A percentile compares a stretch with the other conserved stretches of the same genome.
Conservation (phyloP, 92 coral and sea anemone species). For the Micromussa lordhowensis region DNA sequence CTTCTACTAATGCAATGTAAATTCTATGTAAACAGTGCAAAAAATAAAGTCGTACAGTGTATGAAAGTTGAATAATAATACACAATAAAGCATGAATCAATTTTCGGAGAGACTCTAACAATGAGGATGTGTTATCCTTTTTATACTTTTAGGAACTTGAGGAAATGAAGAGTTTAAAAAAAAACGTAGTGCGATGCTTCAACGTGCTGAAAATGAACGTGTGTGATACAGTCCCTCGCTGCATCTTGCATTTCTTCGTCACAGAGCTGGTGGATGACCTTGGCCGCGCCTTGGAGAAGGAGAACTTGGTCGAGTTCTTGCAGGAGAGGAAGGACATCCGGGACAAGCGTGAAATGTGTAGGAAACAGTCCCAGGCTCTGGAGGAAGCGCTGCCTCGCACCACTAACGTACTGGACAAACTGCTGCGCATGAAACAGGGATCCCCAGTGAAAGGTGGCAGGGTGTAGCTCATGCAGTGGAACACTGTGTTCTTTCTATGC, state of each 20-base stretch:
- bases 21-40: too few relatives aligned
- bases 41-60: too few relatives aligned
- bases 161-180: constrained; percentile 66
- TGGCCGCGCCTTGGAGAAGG: constrained; percentile 60
- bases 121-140: not conserved
- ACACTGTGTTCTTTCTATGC: not conserved
- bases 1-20: too few relatives aligned
- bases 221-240: constrained; percentile 81
- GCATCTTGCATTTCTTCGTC: constrained; percentile 78
- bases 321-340: constrained; percentile 69
- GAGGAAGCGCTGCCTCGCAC: constrained; percentile 66
- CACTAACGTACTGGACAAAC: constrained; percentile 34
- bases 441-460: not conserved
- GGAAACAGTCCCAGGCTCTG: constrained; percentile 50
- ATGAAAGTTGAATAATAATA: too few relatives aligned
- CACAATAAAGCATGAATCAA: too few relatives aligned
- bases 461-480: not conserved
- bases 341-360: constrained; percentile 51
- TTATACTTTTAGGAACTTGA: constrained; percentile 47
- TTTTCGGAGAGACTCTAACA: too few relatives aligned
- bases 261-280: constrained; percentile 73
- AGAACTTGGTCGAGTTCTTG: constrained; percentile 67
- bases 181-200: constrained; percentile 80
- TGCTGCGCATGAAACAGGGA: constrained; percentile 62
- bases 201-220: constrained; percentile 77